Conservation (phyloP, 2,888 invertebrate species). For the Ecliptopera silaceata region DNA sequence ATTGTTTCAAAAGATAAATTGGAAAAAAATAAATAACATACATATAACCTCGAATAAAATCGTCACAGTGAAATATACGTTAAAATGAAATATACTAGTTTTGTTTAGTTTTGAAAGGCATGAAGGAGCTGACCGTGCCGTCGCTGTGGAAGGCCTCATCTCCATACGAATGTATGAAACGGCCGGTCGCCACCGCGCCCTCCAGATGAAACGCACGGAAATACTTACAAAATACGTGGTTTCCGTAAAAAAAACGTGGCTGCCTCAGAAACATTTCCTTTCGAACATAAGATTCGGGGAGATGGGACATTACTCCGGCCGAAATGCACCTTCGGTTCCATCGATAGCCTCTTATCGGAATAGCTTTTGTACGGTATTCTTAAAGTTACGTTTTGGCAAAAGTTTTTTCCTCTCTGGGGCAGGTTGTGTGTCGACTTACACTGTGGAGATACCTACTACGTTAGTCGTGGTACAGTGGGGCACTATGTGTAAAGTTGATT, state of each 20-base stretch:
- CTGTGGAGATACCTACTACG: no score
- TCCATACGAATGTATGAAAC: constrained; percentile 33
- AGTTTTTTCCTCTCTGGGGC: constrained; percentile 1
- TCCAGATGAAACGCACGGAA: constrained; percentile 28
- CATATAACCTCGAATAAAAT: no score
- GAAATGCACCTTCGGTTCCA: constrained; percentile 17
- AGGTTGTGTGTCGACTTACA: no score
- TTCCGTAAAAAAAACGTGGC: constrained; percentile 9
- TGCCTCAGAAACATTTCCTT: constrained; percentile 3
- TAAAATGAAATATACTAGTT: no score
- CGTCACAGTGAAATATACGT: no score
- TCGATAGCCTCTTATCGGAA: constrained; percentile 17
- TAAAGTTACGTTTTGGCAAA: constrained; percentile 7
- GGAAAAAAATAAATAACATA: no score
- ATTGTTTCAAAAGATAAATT: no score
- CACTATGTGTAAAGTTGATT: no score
- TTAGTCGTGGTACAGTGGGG: no score
- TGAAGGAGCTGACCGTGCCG: neutral
- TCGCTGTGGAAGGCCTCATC: constrained; percentile 14
- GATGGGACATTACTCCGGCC: constrained; percentile 18
- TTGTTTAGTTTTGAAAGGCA: neutral
- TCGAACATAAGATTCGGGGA: constrained; percentile 14
- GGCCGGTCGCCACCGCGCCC: constrained; percentile 20
- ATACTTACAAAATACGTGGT: constrained; percentile 17
- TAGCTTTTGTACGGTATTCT: constrained; percentile 7